Evolutionary conservation across 2,888 invertebrate genomes (phyloP).

Genomic region (Rhabditophanes sp.): DNA sequence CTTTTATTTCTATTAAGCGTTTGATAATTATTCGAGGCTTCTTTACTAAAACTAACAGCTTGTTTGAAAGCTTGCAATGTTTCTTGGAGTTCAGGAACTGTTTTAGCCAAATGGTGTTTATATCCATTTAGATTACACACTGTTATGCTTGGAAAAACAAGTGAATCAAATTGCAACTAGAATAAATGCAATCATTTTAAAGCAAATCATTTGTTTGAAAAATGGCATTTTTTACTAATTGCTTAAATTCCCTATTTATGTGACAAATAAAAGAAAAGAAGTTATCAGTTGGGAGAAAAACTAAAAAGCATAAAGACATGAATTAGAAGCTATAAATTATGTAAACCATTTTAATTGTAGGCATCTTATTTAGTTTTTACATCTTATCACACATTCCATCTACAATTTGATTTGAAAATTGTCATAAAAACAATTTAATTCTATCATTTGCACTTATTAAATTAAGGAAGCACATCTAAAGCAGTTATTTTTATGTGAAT

Average conservation of each 20-base stretch:
- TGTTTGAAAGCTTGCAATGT: conserved; percentile 41
- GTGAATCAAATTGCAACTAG: conserved; percentile 38
- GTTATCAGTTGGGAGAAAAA: no score
- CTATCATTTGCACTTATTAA: no score
- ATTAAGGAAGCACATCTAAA: no score
- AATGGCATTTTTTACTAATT: background rate
- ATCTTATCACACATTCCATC: no score
- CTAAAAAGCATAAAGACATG: no score
- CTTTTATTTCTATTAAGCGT: background rate
- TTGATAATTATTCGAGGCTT: conserved; percentile 18
- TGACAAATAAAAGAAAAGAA: no score
- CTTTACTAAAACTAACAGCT: conserved; percentile 36
- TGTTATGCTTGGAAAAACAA: conserved; percentile 38
- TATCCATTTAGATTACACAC: conserved; percentile 37
- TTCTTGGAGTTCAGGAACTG: conserved; percentile 36
- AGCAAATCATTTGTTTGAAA: conserved; percentile 4
- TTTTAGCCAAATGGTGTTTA: conserved; percentile 32
- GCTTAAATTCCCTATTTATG: no score
- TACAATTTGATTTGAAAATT: no score
- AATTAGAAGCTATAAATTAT: no score
- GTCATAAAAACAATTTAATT: no score
- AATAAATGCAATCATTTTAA: conserved; percentile 7
- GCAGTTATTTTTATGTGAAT: no score
- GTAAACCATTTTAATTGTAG: background rate
- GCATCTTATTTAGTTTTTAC: background rate